A percentile compares a stretch with the other conserved stretches of the same genome.
These are phyloP conservation scores for Tupaia chinensis DNA, from an alignment of 2,113 vertebrate species.

Conservation along the genomic window DNA sequence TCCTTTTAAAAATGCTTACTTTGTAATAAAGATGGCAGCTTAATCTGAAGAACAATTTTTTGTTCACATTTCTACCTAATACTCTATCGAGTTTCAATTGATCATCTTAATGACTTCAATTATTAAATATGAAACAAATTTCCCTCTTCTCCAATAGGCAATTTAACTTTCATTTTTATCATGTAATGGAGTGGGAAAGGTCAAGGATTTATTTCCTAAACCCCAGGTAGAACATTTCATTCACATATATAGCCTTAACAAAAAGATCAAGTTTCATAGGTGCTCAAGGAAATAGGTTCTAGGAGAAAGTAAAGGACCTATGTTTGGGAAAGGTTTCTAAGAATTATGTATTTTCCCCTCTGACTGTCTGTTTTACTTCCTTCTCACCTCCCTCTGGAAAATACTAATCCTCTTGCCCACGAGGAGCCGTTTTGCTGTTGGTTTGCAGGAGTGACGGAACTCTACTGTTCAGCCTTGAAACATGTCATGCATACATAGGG, in stretches of 20 bases:
- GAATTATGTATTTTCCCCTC: neutral
- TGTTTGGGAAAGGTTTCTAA: constrained; percentile 35
- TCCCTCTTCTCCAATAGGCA: constrained; percentile 50
- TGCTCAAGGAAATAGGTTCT: constrained; percentile 34
- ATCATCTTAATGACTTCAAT: constrained; percentile 67
- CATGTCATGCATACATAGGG: neutral
- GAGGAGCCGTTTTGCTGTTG: neutral
- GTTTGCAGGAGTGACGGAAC: neutral
- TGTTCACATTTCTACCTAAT: constrained; percentile 65
- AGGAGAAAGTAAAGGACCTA: neutral
- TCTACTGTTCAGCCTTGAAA: neutral
- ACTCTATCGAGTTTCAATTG: constrained; percentile 4
- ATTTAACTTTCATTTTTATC: constrained; percentile 70
- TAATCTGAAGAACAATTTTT: constrained; percentile 63
- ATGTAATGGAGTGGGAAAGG: constrained; percentile 58
- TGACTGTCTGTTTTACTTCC: neutral
- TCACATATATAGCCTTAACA: constrained; percentile 36
- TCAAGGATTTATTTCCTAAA: constrained; percentile 29
- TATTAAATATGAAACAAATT: constrained; percentile 70
- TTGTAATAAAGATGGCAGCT: constrained; percentile 64
- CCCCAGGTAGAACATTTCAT: constrained; percentile 34
- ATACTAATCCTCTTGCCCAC: neutral
- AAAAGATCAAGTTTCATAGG: constrained; percentile 39
- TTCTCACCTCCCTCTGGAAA: neutral
- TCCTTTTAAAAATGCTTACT: constrained; percentile 49